Base-by-base conservation (phyloP, 2,113 vertebrate genomes). In the Progne subis region DNA sequence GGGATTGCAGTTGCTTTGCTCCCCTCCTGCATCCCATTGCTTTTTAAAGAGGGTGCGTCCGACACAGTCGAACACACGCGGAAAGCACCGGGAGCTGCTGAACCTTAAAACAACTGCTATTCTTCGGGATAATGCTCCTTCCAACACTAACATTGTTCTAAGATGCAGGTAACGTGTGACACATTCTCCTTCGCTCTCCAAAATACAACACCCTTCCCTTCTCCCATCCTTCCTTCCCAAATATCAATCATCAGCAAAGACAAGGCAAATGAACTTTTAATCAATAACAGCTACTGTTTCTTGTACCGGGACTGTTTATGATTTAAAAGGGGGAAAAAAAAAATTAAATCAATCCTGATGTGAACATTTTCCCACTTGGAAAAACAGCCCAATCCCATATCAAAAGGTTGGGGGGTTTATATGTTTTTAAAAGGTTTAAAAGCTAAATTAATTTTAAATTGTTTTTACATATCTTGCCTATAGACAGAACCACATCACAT, bases 281-380 rank as follows among this genome's bases (percentile, higher is more conserved):
- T 98, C 97, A 98, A 97, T 97, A 98, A 98, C 98, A 98, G 98
- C 98, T 98, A 98, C 97, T 97, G 97, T 98, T 98, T 97, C 98
- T 97, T 98, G 98, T 98, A 97, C 96, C 2, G 24, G 94, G 94
- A 94, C 96, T 98, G 98, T 97, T 98, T 98, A 98, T 98, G 96
- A 98, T 98, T 98, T 97, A 96, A 97, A 97, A 97, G 55, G 81
- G 75, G 39, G 83, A 80, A 92, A 92, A 95, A 95, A 96, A 95
- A 96, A 96, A 77, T 94, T 97, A 98, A 98, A 97, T 97, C 96
- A 94, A 97, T 98, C 97, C 98, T 97, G 96, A 98, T 98, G 98
- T 98, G 97, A 97, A 97, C 96, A 65, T 95, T 98, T 98, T 97
- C 84, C 94, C 86, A 96, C 92, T 96, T 95, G 91, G 96, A 92